phyloP scores from a whole-genome alignment of 2,888 invertebrate species.

The Gastrophysa polygoni region DNA sequence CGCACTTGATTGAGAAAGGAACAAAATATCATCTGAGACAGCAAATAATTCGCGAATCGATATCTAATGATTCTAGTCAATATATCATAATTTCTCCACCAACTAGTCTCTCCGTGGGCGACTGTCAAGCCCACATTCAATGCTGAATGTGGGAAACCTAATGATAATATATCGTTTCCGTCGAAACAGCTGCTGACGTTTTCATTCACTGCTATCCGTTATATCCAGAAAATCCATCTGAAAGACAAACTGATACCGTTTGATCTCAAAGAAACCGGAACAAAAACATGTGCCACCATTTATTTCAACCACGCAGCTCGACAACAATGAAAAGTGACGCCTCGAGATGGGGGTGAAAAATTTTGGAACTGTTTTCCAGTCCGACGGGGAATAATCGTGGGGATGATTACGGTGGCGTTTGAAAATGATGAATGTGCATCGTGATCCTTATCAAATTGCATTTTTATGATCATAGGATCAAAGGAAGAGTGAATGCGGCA shows the following conservation, averaged over 20 bases:
- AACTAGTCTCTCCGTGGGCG: neutral
- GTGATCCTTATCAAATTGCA: too few relatives aligned
- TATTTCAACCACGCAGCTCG: slow-evolving; percentile 17
- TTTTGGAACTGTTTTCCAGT: slow-evolving; percentile 20
- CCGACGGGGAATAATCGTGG: neutral
- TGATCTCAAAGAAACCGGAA: slow-evolving; percentile 26
- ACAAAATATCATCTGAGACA: too few relatives aligned
- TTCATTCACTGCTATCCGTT: slow-evolving; percentile 16
- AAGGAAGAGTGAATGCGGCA: too few relatives aligned
- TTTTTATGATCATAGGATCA: too few relatives aligned
- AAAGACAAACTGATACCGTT: slow-evolving; percentile 27
- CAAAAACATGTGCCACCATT: slow-evolving; percentile 26
- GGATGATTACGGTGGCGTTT: too few relatives aligned
- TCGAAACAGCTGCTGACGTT: slow-evolving; percentile 25
- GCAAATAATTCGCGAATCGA: too few relatives aligned
- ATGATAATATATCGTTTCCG: slow-evolving; percentile 25
- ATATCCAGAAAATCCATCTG: slow-evolving; percentile 15
- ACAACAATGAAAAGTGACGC: slow-evolving; percentile 20
- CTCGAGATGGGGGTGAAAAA: slow-evolving; percentile 8
- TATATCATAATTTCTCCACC: too few relatives aligned
- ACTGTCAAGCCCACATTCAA: neutral
- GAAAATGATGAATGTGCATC: too few relatives aligned
- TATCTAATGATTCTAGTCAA: too few relatives aligned
- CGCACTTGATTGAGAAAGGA: too few relatives aligned
- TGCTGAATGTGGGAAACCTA: slow-evolving; percentile 9